Evolutionary conservation across 1,140 invertebrate genomes (phyloP).

Genomic region (Microplitis demolitor): DNA sequence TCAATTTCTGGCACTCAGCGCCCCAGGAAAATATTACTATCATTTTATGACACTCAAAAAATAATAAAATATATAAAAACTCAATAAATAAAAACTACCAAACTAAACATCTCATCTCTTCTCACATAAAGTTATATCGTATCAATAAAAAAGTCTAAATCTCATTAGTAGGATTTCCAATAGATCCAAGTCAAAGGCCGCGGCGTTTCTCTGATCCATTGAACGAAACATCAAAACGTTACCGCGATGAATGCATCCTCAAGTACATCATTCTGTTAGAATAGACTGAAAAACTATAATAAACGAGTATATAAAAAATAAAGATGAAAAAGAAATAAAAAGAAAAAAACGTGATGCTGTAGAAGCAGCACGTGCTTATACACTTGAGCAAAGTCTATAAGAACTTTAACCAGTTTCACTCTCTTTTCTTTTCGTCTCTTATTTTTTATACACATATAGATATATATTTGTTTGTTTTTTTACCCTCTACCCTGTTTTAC

Average conservation of each 20-base stretch:
- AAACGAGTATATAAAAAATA: not conserved
- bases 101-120: too few species aligned
- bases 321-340: not conserved
- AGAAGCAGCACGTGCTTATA: conserved; percentile 25
- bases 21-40: too few species aligned
- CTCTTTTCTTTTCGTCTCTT: conserved; percentile 4
- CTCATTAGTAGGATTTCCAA: not conserved
- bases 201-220: conserved; percentile 35
- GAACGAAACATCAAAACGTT: conserved; percentile 38
- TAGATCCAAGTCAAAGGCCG: too few species aligned
- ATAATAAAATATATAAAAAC: too few species aligned
- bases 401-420: not conserved
- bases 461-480: conserved; percentile 42
- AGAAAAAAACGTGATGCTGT: not conserved
- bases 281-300: conserved; percentile 22
- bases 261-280: conserved; percentile 15
- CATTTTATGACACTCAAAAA: too few species aligned
- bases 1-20: too few species aligned
- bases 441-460: not conserved
- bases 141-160: too few species aligned
- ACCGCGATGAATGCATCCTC: conserved; percentile 26
- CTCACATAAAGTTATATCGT: too few species aligned
- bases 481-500: conserved; percentile 22
- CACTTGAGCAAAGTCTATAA: not conserved
- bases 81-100: too few species aligned